Base-by-base conservation (phyloP, 2,888 invertebrate species). In the Hydroisotoma schaefferi region DNA sequence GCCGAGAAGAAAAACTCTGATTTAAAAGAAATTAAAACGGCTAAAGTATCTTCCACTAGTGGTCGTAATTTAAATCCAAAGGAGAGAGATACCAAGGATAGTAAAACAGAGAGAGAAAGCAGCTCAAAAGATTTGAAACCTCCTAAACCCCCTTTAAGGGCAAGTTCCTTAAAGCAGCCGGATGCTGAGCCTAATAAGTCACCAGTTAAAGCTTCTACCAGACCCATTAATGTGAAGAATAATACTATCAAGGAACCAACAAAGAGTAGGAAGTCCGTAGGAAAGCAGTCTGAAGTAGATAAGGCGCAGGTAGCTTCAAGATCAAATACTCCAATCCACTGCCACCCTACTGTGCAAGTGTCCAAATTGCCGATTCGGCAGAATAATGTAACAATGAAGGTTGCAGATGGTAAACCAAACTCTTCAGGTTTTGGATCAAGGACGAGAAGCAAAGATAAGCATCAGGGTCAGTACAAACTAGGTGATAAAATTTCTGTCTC, bases 291-390 rank as follows among this genome's bases (percentile, higher is more conserved):
- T 3, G 56, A 53, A 15, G 20, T 55, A 25, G 56, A 56, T n/a
- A 58, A 57, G 12, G 48, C 63, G 2, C 47, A 49, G 25, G 37
- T 8, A 1, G 48, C 59, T 2, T 56, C 65, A 10, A 20, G 56
- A 33, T 49, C 58, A 20, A 59, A 44, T 29, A 62, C 65, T 20
- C 59, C 64, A 18, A 44, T 64, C n/a, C 54, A 64, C 44, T 57
- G 61, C 5, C 72, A 72, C 63, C 72, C 72, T 10, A 57, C 61
- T 2, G 62, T 70, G 8, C 67, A 72, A 62, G 63, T 72, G 2
- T 56, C 69, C 6, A 72, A 72, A 51, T 47, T 72, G 22, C 72
- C 72, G 27, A 65, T 67, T 46, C 25, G 60, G 47, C 59, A 61
- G 8, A 25, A 56, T 26, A 57, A 60, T 26, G 37, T 57, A 10